Conservation (phyloP, 2,113 vertebrate genomes). For the Forbesichthys papilliferus region DNA sequence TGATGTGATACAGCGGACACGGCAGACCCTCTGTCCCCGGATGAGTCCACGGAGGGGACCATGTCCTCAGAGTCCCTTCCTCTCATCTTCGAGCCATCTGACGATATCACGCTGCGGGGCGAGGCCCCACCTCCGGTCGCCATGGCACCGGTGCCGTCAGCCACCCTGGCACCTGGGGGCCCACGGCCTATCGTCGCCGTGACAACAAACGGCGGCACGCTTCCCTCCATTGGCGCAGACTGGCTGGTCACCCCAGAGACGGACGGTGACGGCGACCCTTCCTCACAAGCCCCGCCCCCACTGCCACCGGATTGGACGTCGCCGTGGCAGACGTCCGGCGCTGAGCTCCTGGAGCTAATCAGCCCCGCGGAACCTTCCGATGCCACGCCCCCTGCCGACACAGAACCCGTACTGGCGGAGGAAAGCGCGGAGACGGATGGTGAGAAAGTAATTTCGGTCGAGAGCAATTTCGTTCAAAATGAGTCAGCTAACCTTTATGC, state of each 20-base stretch:
- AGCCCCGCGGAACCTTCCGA: constrained; percentile 39
- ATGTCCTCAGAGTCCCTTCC: constrained; percentile 76
- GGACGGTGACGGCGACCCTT: constrained; percentile 50
- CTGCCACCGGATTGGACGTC: constrained; percentile 66
- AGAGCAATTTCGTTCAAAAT: too few relatives aligned
- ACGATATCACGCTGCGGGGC: constrained; percentile 60
- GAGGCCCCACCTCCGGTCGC: not conserved
- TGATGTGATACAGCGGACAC: constrained; percentile 49
- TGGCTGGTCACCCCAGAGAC: constrained; percentile 60
- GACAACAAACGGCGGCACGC: constrained; percentile 35
- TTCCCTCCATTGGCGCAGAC: constrained; percentile 47
- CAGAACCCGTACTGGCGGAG: constrained; percentile 13
- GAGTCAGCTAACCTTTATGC: too few relatives aligned
- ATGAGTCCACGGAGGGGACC: constrained; percentile 68
- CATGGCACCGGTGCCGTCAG: not conserved
- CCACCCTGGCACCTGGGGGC: constrained; percentile 30
- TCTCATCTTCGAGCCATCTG: constrained; percentile 77
- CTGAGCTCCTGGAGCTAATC: constrained; percentile 59
- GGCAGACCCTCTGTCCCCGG: constrained; percentile 55
- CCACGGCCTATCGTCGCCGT: constrained; percentile 46
- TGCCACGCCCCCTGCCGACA: constrained; percentile 27
- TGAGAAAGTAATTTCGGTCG: not conserved
- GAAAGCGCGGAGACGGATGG: constrained; percentile 21
- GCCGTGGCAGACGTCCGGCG: constrained; percentile 73
- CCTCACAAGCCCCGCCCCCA: constrained; percentile 43